Conservation (phyloP, 2,888 invertebrate species). For the Cephalotes varians region DNA sequence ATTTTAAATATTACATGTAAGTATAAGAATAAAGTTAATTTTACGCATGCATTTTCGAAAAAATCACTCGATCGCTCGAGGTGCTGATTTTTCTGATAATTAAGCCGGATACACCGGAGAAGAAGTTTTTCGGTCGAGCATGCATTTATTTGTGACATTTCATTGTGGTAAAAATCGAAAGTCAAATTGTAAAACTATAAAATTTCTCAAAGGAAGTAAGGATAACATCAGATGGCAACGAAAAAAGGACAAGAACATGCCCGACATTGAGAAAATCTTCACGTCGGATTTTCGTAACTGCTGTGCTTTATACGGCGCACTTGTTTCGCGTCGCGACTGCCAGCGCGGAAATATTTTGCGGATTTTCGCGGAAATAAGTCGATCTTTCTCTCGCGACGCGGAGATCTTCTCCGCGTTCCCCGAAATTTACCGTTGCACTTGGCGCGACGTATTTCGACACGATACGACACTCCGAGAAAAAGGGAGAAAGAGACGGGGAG, state of each 20-base stretch:
- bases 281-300: conserved; percentile 35
- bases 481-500: neutral
- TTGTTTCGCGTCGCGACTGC: conserved; percentile 30
- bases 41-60: neutral
- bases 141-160: neutral
- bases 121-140: neutral
- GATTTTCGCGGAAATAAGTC: conserved; percentile 44
- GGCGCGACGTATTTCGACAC: conserved; percentile 34
- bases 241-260: conserved; percentile 11
- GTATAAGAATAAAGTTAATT: neutral
- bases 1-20: neutral
- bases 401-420: neutral
- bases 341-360: conserved; percentile 38
- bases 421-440: conserved; percentile 46
- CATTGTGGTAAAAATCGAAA: neutral
- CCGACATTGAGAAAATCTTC: conserved; percentile 27
- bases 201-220: conserved; percentile 6
- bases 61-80: neutral
- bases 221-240: neutral
- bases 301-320: neutral
- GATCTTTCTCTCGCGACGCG: conserved; percentile 35
- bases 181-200: neutral
- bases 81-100: neutral
- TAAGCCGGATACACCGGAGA: neutral
- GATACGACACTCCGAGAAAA: conserved; percentile 21